A percentile compares a stretch with the other conserved stretches of the same genome.
Conservation (phyloP, 2,797 vertebrate species). For the Carduelis carduelis region DNA sequence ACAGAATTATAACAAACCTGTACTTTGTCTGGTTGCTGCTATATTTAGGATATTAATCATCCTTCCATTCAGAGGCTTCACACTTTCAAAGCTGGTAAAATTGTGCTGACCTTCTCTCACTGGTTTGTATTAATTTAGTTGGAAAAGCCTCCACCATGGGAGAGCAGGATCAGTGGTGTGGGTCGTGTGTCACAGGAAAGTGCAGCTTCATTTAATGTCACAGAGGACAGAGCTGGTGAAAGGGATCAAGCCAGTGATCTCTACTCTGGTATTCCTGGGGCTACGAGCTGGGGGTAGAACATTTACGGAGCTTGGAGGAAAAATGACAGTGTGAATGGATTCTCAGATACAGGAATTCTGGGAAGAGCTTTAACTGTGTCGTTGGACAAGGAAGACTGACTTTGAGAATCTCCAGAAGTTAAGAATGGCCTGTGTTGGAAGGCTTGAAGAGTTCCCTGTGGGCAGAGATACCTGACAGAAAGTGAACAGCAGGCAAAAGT, state of each 20-base stretch:
- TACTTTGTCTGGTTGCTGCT: background rate
- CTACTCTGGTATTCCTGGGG: background rate
- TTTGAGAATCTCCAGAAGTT: background rate
- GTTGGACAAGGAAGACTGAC: background rate
- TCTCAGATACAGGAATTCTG: background rate
- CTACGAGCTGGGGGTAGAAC: background rate
- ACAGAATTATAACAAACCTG: background rate
- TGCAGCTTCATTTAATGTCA: background rate
- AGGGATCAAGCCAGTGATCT: background rate
- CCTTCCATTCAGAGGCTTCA: background rate
- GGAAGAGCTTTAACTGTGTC: background rate
- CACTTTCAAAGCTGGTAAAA: background rate
- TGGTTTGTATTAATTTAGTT: background rate
- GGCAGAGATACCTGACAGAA: background rate
- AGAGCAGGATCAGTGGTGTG: background rate
- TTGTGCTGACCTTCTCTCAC: background rate
- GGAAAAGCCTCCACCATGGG: background rate
- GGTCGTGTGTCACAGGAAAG: background rate
- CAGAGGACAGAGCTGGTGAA: background rate
- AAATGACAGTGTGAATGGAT: background rate
- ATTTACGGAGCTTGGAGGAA: background rate
- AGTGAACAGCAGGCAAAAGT: background rate
- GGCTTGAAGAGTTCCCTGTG: background rate
- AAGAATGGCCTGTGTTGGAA: background rate
- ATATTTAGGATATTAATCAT: constrained; percentile 35